Evolutionary conservation across 2,888 invertebrate genomes (phyloP), one percentile per base, ranked within the genome.

Genomic region (Pyralis farinalis): DNA sequence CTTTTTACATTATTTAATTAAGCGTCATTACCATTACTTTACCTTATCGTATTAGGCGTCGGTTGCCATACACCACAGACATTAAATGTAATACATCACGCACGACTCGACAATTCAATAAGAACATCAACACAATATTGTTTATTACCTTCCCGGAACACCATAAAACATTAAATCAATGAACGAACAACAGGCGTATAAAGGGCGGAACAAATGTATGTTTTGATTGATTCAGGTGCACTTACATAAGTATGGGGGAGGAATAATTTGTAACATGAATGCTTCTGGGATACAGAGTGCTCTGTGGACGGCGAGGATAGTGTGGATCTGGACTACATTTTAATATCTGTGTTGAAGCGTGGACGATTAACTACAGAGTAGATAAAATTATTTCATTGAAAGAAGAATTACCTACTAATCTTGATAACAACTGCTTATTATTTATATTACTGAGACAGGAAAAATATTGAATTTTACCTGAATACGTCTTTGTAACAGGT

Each of bases 221-320:
- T 71, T 78, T 72, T 84, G 85, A 87, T 87, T 83, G 85, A 87
- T 86, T 84, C 86, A 80, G 85, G 80, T 84, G 85, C 83, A 83
- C 75, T 79, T 77, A 82, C 73, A 73, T 68, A 72, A 78, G 69
- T 73, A 78, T 76, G 83, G 83, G 78, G 87, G 87, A 75, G 87
- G 87, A 86, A 88, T 88, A 88, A 86, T 82, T 84, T 86, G 84
- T 83, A 68, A 65, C 67, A 66, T 72, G 66, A 56, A 63, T 54
- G 81, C 81, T 82, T 65, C 80, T 75, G 82, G 65, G 59, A 60
- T 49, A 44, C 34, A 37, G 45, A 40, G 49, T 45, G 43, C 53
- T 55, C 51, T 37, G 45, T 49, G 49, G 37, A 46, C 37, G 44
- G 53, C 35, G 16, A 45, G 47, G 38, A 43, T 67, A 65, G 43